phyloP scores from a whole-genome alignment of 2,888 invertebrate species.

The Trissolcus brochymenae region DNA sequence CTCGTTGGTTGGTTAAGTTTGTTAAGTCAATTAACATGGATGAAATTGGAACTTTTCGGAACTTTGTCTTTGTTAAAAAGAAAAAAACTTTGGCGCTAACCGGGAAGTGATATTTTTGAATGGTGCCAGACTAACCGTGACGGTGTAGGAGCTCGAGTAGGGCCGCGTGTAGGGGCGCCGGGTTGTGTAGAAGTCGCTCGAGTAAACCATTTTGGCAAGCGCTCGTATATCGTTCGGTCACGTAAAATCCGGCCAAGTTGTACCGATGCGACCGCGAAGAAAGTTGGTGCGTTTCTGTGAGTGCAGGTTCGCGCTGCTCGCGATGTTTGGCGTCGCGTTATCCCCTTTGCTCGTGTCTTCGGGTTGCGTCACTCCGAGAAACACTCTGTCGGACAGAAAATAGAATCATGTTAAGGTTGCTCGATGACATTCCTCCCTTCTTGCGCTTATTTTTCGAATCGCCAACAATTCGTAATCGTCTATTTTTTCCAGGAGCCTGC shows the following conservation, averaged over 20 bases:
- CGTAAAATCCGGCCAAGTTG: constrained; percentile 40
- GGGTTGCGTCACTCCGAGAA: constrained; percentile 62
- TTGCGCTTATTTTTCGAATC: constrained; percentile 49
- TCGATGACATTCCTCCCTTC: constrained; percentile 59
- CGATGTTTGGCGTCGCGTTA: constrained; percentile 57
- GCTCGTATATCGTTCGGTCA: constrained; percentile 49
- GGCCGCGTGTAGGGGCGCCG: constrained; percentile 89
- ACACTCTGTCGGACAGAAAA: constrained; percentile 69
- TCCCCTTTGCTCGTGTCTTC: constrained; percentile 46
- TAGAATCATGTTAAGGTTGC: constrained; percentile 76
- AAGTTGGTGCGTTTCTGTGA: constrained; percentile 74
- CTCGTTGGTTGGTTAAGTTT: no score
- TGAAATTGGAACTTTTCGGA: no score
- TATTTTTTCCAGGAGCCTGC: constrained; percentile 53
- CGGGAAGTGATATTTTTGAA: no score
- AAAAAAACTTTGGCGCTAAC: not conserved
- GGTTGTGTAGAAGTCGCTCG: constrained; percentile 93
- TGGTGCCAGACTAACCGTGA: constrained; percentile 83
- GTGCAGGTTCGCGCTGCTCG: constrained; percentile 33
- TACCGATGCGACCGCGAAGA: constrained; percentile 71
- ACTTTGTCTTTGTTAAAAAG: not conserved
- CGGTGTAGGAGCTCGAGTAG: constrained; percentile 83
- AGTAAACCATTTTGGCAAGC: constrained; percentile 88
- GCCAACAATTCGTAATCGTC: constrained; percentile 52
- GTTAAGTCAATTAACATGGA: no score